Base-by-base conservation (phyloP, 2,797 vertebrate genomes). In the Danio kyathit region DNA sequence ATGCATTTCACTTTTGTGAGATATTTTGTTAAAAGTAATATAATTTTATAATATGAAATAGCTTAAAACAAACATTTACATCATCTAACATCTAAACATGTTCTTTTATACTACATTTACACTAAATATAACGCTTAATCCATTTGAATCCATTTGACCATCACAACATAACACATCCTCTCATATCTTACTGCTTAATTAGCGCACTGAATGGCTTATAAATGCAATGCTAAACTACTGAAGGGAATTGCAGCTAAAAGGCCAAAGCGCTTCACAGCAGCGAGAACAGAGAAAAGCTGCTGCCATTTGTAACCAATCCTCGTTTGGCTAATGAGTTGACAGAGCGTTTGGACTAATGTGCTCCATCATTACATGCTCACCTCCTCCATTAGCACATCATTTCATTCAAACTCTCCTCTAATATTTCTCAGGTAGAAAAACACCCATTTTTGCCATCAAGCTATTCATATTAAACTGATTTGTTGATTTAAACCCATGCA, bases 291-390 rank as follows among this genome's bases (percentile, higher is more conserved):
- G n/a, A 52, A 44, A 11, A 65, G 38, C 43, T 40, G 11, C 14
- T 64, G n/a, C 9, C 41, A 66, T 76, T 76, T 46, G 61, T 66
- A 66, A 76, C 40, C 17, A 76, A 76, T 76, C 74, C 74, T 66
- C 19, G 13, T 57, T 76, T 29, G 38, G 44, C 14, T 65, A 76
- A 76, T 54, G 74, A 76, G 49, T 44, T 57, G 74, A 76, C 63
- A 76, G 54, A 66, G 63, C 56, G 14, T 46, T 29, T 76, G 17
- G 3, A 16, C 74, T 76, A 76, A 66, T 76, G 63, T 51, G 13
- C 46, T 6, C 16, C 52, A 46, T 56, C 51, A 56, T 76, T 57
- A 66, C 49, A 64, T 3, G 61, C 61, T 54, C 16, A 66, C 63
- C 74, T 66, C 63, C 40, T 54, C 49, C 49, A 76, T 66, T 76